Evolutionary conservation across 2,113 vertebrate genomes (phyloP), one percentile per base, ranked within the genome.

Genomic region (Pyxicephalus adspersus): DNA sequence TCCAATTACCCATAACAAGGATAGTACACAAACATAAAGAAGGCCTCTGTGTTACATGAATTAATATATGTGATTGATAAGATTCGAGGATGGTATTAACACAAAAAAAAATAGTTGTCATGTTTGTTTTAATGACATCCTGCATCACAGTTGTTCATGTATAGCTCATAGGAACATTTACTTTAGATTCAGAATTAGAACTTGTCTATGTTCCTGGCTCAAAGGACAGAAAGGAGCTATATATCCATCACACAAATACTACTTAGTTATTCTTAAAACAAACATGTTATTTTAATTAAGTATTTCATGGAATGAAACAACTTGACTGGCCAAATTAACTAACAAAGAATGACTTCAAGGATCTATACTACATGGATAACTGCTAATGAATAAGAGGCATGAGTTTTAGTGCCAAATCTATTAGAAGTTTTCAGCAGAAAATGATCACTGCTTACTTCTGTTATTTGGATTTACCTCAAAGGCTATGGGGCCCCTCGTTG

Each of bases 1-100:
- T 64, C 74, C 5, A 34, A 64, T 76, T 76, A 64, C 58, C 64
- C 60, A 63, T 63, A 64, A 34, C 55, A 76, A 64, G 74, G 58
- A 64, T 76, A 3, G 34, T 51, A 51, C 34, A 64, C 34, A 76
- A 51, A 61, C 38, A 28, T 50, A 76, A 64, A 25, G 64, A 38
- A 23, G 38, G 25, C 4, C 38, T 38, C 72, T 76, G 26, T 75
- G 22, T 20, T 6, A 52, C 20, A 26, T 25, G 22, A 52, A 18
- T 50, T 63, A 50, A 50, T 45, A 25, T 28, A 64, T 64, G 74
- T 64, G 38, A 50, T 51, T 61, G 34, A 13, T 15, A 28, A 34
- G 3, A 75, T n/a, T 31, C 16, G 9, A 74, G 22, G 9, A 70
- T 26, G 28, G 20, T 20, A 38, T 34, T 60, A 29, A 38, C 58